Conservation (phyloP, 2,113 vertebrate species). For the Vombatus ursinus region DNA sequence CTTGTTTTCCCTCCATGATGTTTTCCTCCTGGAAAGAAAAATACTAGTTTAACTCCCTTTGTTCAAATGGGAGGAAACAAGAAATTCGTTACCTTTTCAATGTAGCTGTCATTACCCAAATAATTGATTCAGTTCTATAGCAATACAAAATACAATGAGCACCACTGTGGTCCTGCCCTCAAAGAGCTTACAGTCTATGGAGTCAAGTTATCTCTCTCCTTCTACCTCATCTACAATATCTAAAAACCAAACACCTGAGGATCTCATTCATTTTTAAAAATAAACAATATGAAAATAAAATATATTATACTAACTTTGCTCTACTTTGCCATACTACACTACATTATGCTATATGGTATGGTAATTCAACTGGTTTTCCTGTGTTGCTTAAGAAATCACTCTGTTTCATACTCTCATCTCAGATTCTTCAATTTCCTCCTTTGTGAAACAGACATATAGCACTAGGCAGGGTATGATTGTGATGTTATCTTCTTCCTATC, state of each 20-base stretch:
- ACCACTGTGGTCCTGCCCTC: not conserved
- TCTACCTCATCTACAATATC: not conserved
- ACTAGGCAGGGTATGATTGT: not conserved
- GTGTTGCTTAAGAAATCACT: not conserved
- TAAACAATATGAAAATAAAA: not conserved
- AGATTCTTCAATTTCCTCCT: not conserved
- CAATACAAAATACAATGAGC: not conserved
- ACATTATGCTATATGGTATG: not conserved
- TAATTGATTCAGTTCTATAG: not conserved
- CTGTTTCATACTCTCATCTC: not conserved
- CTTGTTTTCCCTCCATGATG: not conserved
- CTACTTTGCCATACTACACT: not conserved
- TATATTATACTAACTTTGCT: not conserved
- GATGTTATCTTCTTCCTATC: not conserved
- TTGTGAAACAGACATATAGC: not conserved
- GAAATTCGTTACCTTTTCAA: not conserved
- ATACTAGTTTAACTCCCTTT: not conserved
- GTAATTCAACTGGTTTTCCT: not conserved
- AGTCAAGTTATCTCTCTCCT: not conserved
- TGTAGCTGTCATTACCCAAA: not conserved
- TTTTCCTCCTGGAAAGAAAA: not conserved
- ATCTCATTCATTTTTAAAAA: not conserved
- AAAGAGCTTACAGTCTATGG: not conserved
- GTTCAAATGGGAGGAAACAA: not conserved
- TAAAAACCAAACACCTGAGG: not conserved